These are phyloP conservation scores for Heloderma charlesbogerti DNA, from an alignment of 2,113 vertebrate genomes.

Conservation along the genomic window DNA sequence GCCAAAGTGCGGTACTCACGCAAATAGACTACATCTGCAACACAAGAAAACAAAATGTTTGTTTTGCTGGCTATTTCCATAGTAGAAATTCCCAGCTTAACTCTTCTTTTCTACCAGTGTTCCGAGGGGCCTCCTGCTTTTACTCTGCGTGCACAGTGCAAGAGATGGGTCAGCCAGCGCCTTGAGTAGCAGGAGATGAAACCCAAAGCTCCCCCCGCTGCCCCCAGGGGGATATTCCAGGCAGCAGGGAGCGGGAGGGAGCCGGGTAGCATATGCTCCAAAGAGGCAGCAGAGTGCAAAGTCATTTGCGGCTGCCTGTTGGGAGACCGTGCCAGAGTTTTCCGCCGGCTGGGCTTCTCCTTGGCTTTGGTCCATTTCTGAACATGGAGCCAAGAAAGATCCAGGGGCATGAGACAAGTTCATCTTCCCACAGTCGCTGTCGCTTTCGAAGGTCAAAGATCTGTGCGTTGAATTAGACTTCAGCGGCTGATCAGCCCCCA, in stretches of 20 bases:
- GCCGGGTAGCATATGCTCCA: accelerated
- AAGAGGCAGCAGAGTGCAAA: not conserved
- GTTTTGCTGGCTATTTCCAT: not conserved
- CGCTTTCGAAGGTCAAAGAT: slow-evolving; percentile 19
- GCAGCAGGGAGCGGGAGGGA: not conserved
- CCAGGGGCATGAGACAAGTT: slow-evolving; percentile 26
- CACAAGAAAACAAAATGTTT: no score
- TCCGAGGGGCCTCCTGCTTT: not conserved
- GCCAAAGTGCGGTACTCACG: not conserved
- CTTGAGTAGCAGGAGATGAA: not conserved
- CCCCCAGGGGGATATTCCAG: not conserved
- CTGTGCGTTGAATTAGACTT: not conserved
- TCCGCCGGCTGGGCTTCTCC: slow-evolving; percentile 10
- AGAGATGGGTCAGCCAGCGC: no score
- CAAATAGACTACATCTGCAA: not conserved
- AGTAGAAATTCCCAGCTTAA: not conserved
- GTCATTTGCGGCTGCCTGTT: not conserved
- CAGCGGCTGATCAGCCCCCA: not conserved
- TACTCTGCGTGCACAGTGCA: no score
- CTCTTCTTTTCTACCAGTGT: not conserved
- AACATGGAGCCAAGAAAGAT: slow-evolving; percentile 20
- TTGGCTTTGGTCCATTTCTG: slow-evolving; percentile 48
- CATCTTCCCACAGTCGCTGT: slow-evolving; percentile 37
- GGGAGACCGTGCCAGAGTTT: slow-evolving; percentile 20
- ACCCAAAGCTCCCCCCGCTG: no score